Conservation (phyloP, 2,113 vertebrate species). For the Myiozetetes cayanensis region DNA sequence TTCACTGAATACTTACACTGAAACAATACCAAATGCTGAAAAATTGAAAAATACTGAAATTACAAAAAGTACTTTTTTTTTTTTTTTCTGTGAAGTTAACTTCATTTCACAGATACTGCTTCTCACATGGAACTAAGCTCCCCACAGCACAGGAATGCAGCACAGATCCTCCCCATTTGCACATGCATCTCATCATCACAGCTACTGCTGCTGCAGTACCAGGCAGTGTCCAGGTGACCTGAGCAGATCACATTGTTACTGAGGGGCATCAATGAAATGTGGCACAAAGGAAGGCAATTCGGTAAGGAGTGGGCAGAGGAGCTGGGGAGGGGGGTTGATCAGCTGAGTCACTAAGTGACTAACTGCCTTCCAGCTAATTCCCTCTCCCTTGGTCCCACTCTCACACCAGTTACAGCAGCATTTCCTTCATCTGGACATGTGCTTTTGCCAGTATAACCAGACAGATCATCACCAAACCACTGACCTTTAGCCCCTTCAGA, state of each 20-base stretch:
- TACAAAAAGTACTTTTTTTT: not conserved
- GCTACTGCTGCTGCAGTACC: not conserved
- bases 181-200: not conserved
- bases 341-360: not conserved
- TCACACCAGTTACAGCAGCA: not conserved
- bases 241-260: not conserved
- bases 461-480: not conserved
- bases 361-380: not conserved
- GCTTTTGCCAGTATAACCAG: not conserved
- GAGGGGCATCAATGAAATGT: fast-evolving
- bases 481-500: not conserved
- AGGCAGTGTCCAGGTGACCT: not conserved
- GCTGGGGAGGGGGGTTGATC: not conserved
- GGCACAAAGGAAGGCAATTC: not conserved
- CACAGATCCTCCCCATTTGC: not conserved
- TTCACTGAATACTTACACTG: not conserved
- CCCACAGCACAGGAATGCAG: not conserved
- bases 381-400: not conserved
- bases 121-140: not conserved
- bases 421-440: not conserved
- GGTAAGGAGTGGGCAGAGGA: not conserved
- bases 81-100: not conserved
- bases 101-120: not conserved
- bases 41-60: not conserved
- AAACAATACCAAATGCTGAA: not conserved